Evolutionary conservation across 2,797 vertebrate genomes (phyloP).

Genomic region (Benthosema pterotum): DNA sequence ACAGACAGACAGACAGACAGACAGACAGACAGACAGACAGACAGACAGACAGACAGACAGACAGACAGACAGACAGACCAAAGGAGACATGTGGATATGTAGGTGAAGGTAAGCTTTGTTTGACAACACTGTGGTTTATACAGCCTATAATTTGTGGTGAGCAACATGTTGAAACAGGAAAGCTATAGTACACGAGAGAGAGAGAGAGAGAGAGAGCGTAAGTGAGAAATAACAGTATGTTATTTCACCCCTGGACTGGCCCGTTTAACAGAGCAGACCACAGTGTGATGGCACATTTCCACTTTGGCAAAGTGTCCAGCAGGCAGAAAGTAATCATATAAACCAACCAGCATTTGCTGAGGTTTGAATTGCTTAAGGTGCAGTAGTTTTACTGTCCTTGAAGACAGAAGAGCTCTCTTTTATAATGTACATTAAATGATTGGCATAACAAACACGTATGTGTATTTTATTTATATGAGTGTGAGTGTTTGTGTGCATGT

Average conservation of each 20-base stretch:
- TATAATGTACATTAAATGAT: no score
- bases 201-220: conserved; percentile 1
- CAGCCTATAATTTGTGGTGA: conserved; percentile 65
- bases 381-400: neutral
- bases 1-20: conserved; percentile 11
- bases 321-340: neutral
- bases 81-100: conserved; percentile 22
- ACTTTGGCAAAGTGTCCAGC: conserved; percentile 22
- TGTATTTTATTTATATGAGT: no score
- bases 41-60: neutral
- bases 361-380: neutral
- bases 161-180: conserved; percentile 63
- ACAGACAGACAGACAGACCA: neutral
- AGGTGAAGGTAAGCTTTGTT: conserved; percentile 34
- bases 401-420: no score
- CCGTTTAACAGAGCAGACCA: conserved; percentile 39
- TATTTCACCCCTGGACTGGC: conserved; percentile 46
- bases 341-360: neutral
- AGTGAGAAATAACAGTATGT: conserved; percentile 36
- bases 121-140: conserved; percentile 42
- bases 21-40: neutral
- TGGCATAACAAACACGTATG: no score
- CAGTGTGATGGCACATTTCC: conserved; percentile 17
- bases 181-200: conserved; percentile 45
- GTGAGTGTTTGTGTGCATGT: no score